Evolutionary conservation across 2,797 vertebrate genomes (phyloP).

Genomic region (Tragelaphus eurycerus): DNA sequence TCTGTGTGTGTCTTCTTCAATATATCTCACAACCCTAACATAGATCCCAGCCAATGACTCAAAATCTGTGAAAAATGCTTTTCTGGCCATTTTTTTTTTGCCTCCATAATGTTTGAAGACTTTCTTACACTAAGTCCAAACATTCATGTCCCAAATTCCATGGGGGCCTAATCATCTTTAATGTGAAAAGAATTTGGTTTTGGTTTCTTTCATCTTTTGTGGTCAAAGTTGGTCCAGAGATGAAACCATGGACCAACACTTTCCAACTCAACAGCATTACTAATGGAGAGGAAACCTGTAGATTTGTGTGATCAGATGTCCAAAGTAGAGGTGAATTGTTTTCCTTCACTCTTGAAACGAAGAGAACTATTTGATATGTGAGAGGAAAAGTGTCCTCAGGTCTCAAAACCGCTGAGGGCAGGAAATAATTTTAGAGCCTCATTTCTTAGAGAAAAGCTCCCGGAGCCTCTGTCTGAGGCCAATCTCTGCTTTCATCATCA

Average conservation of each 20-base stretch:
- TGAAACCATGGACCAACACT: constrained; percentile 23
- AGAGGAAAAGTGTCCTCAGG: background rate
- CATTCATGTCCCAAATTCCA: constrained; percentile 61
- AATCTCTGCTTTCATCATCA: background rate
- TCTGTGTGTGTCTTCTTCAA: background rate
- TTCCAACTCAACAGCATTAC: constrained; percentile 19
- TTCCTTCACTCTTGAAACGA: constrained; percentile 2
- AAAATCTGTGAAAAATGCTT: constrained; percentile 72
- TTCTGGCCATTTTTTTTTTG: constrained; percentile 73
- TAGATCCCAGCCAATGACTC: constrained; percentile 45
- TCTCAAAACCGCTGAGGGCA: background rate
- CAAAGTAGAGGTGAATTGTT: background rate
- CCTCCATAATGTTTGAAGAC: constrained; percentile 77
- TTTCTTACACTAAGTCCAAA: constrained; percentile 72
- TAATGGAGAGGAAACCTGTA: background rate
- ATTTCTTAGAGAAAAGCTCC: background rate
- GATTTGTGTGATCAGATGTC: background rate
- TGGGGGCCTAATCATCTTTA: constrained; percentile 70
- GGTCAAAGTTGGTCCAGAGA: constrained; percentile 68
- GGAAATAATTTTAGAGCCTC: constrained; percentile 13
- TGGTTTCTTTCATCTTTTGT: constrained; percentile 68
- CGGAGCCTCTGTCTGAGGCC: background rate
- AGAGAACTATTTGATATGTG: background rate
- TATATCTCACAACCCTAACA: constrained; percentile 11
- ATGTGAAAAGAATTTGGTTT: constrained; percentile 63